Evolutionary conservation across 2,797 vertebrate genomes (phyloP).

Genomic region (Chromis chromis): DNA sequence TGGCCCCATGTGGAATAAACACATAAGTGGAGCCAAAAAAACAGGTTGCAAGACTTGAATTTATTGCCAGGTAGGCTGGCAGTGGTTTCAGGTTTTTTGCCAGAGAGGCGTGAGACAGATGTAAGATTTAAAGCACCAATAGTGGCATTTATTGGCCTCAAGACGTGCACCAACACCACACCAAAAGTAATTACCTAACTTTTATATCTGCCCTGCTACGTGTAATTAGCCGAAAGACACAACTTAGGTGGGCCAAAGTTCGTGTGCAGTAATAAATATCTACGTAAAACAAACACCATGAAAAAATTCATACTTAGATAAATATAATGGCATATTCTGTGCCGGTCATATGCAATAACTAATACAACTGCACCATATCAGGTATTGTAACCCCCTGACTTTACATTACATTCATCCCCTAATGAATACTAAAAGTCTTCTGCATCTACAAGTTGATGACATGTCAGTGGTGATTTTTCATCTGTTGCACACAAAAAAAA

Average conservation of each 20-base stretch:
- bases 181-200: neutral
- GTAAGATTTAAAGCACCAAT: neutral
- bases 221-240: neutral
- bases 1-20: neutral
- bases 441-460: neutral
- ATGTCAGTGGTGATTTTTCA: conserved; percentile 6
- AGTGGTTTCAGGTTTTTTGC: too few relatives aligned
- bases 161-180: too few relatives aligned
- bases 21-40: neutral
- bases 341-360: neutral
- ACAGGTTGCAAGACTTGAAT: too few relatives aligned
- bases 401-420: neutral
- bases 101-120: too few relatives aligned
- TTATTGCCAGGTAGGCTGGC: too few relatives aligned
- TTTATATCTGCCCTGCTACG: neutral
- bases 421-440: neutral
- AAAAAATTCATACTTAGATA: neutral
- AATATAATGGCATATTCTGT: neutral
- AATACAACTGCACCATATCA: neutral
- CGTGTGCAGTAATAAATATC: neutral
- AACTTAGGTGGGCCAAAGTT: neutral
- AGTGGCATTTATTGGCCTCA: too few relatives aligned
- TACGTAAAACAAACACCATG: neutral
- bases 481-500: neutral
- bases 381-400: neutral